Conservation (phyloP, 2,113 vertebrate genomes). For the Speoplatyrhinus poulsoni region DNA sequence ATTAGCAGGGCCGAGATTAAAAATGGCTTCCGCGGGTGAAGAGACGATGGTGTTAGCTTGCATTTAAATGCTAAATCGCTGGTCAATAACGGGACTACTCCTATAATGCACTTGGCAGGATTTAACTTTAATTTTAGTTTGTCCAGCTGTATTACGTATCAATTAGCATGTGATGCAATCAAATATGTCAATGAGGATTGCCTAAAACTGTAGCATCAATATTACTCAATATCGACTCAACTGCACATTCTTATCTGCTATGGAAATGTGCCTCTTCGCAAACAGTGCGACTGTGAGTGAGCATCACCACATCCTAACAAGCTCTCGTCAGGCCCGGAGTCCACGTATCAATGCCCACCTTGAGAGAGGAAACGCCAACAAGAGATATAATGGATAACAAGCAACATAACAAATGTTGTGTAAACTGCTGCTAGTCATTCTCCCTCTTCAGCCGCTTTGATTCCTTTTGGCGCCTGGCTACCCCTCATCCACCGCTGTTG, state of each 20-base stretch:
- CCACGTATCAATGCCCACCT: conserved; percentile 36
- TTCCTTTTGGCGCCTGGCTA: conserved; percentile 46
- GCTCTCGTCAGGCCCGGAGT: conserved; percentile 14
- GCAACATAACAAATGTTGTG: conserved; percentile 61
- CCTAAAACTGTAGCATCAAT: no score
- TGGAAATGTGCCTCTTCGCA: no score
- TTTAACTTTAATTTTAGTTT: no score
- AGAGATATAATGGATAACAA: conserved; percentile 59
- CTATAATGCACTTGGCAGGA: no score
- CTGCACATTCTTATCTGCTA: neutral
- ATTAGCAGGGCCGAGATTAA: neutral
- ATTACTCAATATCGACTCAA: conserved; percentile 30
- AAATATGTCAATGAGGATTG: no score
- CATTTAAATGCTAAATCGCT: conserved; percentile 19
- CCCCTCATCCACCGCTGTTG: conserved; percentile 26
- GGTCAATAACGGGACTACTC: neutral
- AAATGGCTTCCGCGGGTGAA: no score
- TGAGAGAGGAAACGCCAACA: conserved; percentile 20
- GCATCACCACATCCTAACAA: conserved; percentile 31
- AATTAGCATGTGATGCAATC: no score
- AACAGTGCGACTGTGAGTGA: conserved; percentile 10
- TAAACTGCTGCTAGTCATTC: conserved; percentile 47
- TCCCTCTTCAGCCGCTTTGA: conserved; percentile 44
- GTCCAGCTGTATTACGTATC: no score
- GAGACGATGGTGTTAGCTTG: no score